phyloP scores from a whole-genome alignment of 2,888 invertebrate species.

The Acanthosepion lycidas region DNA sequence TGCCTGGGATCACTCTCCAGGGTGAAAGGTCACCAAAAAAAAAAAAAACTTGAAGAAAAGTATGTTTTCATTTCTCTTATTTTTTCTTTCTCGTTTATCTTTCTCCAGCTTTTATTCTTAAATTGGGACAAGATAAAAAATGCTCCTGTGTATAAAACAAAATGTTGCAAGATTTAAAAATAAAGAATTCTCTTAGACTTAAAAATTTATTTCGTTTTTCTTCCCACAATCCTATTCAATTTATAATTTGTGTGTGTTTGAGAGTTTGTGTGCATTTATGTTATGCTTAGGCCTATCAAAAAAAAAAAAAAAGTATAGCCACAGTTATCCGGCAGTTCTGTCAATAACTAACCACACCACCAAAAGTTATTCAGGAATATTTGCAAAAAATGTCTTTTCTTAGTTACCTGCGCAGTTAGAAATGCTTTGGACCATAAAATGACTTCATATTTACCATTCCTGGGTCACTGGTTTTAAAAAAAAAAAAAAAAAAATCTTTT shows the following conservation, averaged over 20 bases:
- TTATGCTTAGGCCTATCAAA: too few species aligned
- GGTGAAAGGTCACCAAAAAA: not conserved
- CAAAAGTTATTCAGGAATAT: too few species aligned
- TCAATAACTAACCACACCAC: too few species aligned
- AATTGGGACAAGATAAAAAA: not conserved
- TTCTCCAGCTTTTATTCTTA: not conserved
- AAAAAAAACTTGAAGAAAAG: not conserved
- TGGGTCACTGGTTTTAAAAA: not conserved
- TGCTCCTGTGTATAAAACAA: not conserved
- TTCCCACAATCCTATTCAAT: not conserved
- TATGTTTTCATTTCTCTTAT: not conserved
- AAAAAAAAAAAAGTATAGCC: too few species aligned
- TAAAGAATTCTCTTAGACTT: too few species aligned
- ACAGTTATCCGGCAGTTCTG: too few species aligned
- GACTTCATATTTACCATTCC: not conserved
- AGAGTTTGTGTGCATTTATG: too few species aligned
- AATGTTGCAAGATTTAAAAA: not conserved
- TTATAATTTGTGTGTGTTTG: too few species aligned
- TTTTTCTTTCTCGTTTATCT: not conserved
- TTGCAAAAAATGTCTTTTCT: too few species aligned
- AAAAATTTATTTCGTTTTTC: not conserved
- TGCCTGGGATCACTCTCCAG: not conserved
- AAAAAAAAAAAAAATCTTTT: not conserved
- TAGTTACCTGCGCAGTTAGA: conserved; percentile 17
- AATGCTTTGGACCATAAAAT: not conserved